Base-by-base conservation (phyloP, 2,113 vertebrate genomes). In the Phrynosoma platyrhinos region DNA sequence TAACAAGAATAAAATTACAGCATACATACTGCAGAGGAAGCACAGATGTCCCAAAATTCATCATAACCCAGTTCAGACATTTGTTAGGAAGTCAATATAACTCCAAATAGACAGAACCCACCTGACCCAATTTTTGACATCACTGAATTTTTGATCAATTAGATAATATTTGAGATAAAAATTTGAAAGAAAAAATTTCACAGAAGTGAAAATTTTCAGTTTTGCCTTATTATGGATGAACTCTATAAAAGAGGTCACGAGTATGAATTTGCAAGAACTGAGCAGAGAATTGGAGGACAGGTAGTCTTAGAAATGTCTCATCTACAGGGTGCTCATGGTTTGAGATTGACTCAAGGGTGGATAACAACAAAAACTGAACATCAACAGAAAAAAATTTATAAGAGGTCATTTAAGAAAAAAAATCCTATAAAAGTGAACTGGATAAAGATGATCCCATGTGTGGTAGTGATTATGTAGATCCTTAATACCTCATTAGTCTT, bases 341-440 rank as follows among this genome's bases (percentile, higher is more conserved):
- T 36, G 36, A 36, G 36, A 36, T 36, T 36, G 36, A 36, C 36
- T 36, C 36, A 36, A 36, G 36, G 36, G 36, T 36, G 36, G 36
- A 36, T 36, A 36, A 36, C 36, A 36, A 36, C 36, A 36, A 36
- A 36, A 36, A 84, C 66, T 79, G 40, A 79, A 79, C 13, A n/a
- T 79, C 40, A 86, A 79, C 10, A 86, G 5, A 36, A 79, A 86
- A 79, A 86, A 79, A 68, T 53, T 20, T 66, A 10, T 30, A 79
- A 58, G 36, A 64, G 3, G 9, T 58, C 71, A 80, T 71, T 80
- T 47, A 27, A 58, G 27, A 23, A 21, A 80, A 21, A 16, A 55
- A 86, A 71, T 6, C 32, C 58, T 16, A 62, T 25, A 52, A 72
- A n/a, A 74, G 9, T 74, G 77, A 72, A 72, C 47, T 74, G 30